Conservation (phyloP, 2,797 vertebrate species). For the Bradypodion pumilum region DNA sequence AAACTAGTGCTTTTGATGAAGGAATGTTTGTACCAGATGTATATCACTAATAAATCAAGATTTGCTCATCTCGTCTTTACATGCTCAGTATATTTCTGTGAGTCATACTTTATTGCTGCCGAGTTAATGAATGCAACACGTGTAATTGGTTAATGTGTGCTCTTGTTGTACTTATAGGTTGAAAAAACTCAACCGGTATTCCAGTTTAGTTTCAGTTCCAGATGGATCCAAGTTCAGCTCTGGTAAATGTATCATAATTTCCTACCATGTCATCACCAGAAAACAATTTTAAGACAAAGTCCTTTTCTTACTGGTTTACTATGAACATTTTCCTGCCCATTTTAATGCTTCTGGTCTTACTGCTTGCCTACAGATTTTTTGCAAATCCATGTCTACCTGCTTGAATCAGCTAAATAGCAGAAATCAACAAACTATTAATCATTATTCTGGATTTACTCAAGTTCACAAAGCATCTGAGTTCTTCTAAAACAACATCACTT, state of each 20-base stretch:
- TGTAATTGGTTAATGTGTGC: not conserved
- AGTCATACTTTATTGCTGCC: not conserved
- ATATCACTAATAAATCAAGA: not conserved
- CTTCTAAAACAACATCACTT: not conserved
- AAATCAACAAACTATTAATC: not conserved
- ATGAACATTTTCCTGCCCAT: not conserved
- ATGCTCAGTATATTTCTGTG: not conserved
- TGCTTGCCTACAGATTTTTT: too few relatives aligned
- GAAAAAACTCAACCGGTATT: constrained; percentile 19
- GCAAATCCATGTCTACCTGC: not conserved
- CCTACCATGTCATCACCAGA: not conserved
- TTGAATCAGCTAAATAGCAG: not conserved
- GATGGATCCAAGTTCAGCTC: not conserved
- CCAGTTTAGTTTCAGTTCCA: constrained; percentile 9
- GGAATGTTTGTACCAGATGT: not conserved
- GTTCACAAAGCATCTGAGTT: not conserved
- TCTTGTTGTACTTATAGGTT: not conserved
- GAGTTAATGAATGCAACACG: not conserved
- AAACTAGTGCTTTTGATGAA: not conserved
- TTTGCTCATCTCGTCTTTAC: not conserved
- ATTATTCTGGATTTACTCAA: not conserved
- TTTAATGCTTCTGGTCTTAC: not conserved
- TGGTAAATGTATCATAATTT: not conserved
- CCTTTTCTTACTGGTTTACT: not conserved
- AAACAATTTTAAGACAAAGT: not conserved